A percentile compares a stretch with the other conserved stretches of the same genome.
Evolutionary conservation across 2,797 vertebrate genomes (phyloP).

Genomic region (Pseudotriccus pelzelni): DNA sequence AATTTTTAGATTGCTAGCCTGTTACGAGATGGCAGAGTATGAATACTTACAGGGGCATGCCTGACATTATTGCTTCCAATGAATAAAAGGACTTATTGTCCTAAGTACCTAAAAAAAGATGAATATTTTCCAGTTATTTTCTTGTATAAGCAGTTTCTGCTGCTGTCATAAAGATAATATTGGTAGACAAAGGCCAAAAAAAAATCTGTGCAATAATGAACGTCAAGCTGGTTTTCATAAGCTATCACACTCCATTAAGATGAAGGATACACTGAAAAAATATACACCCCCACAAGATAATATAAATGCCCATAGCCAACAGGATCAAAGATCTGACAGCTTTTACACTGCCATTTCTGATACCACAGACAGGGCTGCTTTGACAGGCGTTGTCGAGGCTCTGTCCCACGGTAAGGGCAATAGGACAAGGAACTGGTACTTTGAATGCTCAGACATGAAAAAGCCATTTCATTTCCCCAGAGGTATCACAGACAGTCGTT

Average conservation of each 20-base stretch:
- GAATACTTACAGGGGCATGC: neutral
- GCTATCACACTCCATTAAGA: neutral
- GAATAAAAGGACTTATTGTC: neutral
- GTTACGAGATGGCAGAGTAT: neutral
- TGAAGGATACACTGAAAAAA: neutral
- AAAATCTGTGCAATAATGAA: neutral
- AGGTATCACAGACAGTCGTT: conserved; percentile 12
- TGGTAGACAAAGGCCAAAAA: neutral
- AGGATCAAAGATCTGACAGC: neutral
- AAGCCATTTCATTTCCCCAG: conserved; percentile 15
- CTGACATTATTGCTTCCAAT: neutral
- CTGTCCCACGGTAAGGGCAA: neutral
- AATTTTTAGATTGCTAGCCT: neutral
- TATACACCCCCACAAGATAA: neutral
- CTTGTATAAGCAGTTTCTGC: neutral
- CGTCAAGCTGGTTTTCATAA: neutral
- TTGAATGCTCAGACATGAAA: conserved; percentile 44
- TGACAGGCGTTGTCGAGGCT: neutral
- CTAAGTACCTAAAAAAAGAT: neutral
- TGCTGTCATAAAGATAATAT: neutral
- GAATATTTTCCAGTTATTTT: neutral
- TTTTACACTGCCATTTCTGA: neutral
- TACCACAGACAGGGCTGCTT: neutral
- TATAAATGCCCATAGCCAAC: neutral
- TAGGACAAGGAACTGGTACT: neutral